A percentile compares a stretch with the other conserved stretches of the same genome.
phyloP scores from a whole-genome alignment of 2,797 vertebrate genomes.

The Poecile montanus region DNA sequence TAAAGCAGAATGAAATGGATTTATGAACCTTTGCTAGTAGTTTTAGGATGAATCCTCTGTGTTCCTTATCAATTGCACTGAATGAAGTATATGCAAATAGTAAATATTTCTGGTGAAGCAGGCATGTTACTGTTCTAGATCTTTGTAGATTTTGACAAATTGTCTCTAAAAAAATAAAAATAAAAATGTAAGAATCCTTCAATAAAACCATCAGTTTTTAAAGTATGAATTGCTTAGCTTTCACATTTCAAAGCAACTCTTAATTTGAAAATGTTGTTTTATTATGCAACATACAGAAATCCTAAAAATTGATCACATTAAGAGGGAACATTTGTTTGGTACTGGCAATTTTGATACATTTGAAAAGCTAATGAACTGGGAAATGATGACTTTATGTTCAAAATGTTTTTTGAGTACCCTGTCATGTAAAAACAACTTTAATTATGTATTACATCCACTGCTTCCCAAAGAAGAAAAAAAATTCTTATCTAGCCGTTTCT shows the following conservation, averaged over 20 bases:
- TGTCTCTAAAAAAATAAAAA: neutral
- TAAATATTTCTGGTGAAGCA: neutral
- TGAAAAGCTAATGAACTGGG: neutral
- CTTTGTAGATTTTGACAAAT: neutral
- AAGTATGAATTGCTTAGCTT: neutral
- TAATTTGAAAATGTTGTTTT: neutral
- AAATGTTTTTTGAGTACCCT: neutral
- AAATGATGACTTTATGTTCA: neutral
- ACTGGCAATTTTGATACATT: neutral
- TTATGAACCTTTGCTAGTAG: neutral
- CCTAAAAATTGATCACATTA: neutral
- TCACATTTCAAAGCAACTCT: neutral
- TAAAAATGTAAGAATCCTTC: neutral
- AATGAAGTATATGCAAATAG: neutral
- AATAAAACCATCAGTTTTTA: neutral
- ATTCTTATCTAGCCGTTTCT: neutral
- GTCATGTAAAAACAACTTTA: neutral
- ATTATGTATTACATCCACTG: neutral
- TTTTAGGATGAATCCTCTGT: neutral
- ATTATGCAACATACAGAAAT: neutral
- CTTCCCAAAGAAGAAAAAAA: neutral
- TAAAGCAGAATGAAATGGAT: neutral
- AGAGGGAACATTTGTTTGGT: neutral
- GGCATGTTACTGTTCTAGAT: neutral
- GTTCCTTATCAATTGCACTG: neutral